phyloP scores from a whole-genome alignment of 2,888 invertebrate species.

The Yponomeuta malinellus region DNA sequence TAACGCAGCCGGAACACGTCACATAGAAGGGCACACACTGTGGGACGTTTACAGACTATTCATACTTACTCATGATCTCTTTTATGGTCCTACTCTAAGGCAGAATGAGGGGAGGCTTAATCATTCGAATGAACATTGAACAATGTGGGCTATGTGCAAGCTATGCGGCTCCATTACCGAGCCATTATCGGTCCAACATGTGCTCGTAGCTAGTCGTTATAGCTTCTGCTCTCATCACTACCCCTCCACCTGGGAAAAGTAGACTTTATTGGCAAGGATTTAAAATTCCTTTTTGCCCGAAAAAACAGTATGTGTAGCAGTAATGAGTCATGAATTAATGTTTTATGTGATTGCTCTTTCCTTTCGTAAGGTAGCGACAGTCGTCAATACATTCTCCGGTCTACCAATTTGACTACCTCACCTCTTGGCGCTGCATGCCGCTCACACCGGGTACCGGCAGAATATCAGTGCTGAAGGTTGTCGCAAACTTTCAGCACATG shows the following conservation, averaged over 20 bases:
- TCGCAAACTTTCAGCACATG: too few relatives aligned
- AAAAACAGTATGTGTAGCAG: conserved; percentile 36
- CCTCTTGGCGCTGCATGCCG: too few relatives aligned
- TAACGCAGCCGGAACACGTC: too few relatives aligned
- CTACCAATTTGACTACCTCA: too few relatives aligned
- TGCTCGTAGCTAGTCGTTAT: conserved; percentile 32
- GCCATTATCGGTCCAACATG: conserved; percentile 33
- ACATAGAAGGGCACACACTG: too few relatives aligned
- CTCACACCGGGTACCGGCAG: too few relatives aligned
- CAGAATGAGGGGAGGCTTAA: too few relatives aligned
- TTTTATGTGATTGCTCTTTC: conserved; percentile 29
- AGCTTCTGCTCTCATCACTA: conserved; percentile 24
- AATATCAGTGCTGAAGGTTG: too few relatives aligned
- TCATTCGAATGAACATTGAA: conserved; percentile 20
- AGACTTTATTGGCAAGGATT: neutral
- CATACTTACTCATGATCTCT: too few relatives aligned
- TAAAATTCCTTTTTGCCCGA: conserved; percentile 4
- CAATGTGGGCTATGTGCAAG: conserved; percentile 48
- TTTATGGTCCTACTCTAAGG: too few relatives aligned
- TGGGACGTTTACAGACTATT: too few relatives aligned
- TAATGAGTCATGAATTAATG: conserved; percentile 21
- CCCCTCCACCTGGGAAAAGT: neutral
- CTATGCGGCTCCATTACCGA: conserved; percentile 39
- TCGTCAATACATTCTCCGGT: too few relatives aligned
- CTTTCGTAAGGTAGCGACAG: conserved; percentile 1